These are phyloP conservation scores for Herminia tarsipennalis DNA, from an alignment of 2,888 invertebrate genomes.

Conservation along the genomic window DNA sequence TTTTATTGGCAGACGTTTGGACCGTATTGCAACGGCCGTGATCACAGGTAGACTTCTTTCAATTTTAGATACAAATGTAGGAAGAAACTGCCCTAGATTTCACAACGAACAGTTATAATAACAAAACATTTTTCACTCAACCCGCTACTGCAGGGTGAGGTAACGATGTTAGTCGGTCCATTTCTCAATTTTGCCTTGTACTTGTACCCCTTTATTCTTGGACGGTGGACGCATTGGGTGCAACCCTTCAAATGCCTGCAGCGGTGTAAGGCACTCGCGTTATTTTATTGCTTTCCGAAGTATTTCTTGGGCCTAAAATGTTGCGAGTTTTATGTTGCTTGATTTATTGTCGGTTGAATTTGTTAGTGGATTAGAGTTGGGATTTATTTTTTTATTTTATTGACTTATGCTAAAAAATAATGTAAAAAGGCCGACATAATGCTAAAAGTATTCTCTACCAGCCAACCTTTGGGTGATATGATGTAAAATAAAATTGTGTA, in stretches of 20 bases:
- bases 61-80: too few species aligned
- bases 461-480: too few species aligned
- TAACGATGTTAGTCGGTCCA: constrained; percentile 85
- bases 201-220: constrained; percentile 68
- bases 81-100: background rate
- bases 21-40: too few species aligned
- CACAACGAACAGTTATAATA: constrained; percentile 51
- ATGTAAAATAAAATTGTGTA: too few species aligned
- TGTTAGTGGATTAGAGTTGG: constrained; percentile 4
- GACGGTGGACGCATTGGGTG: constrained; percentile 64
- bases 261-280: constrained; percentile 61
- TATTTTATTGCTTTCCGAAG: constrained; percentile 76
- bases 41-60: too few species aligned
- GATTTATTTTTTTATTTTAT: background rate
- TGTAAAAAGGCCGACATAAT: too few species aligned
- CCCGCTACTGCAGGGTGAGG: constrained; percentile 72
- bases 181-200: constrained; percentile 81
- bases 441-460: too few species aligned
- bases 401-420: too few species aligned
- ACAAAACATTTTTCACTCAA: constrained; percentile 78
- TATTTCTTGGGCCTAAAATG: constrained; percentile 55
- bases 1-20: too few species aligned
- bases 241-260: constrained; percentile 75
- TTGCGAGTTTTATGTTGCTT: constrained; percentile 34
- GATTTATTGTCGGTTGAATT: constrained; percentile 20